Conservation (phyloP, 2,888 invertebrate species). For the Drosophila ustulata region DNA sequence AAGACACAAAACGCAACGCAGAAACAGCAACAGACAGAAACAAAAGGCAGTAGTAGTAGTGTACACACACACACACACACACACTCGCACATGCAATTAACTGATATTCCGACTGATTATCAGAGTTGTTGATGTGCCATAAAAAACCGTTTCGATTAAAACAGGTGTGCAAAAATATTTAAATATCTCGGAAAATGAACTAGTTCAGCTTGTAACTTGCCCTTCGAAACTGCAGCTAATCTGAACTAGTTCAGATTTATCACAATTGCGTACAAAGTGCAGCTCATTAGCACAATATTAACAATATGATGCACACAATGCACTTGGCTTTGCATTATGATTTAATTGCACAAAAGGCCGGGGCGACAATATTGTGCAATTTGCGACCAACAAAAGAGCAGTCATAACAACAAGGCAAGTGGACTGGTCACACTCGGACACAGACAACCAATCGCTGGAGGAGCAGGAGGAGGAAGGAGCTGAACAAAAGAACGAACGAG, state of each 20-base stretch:
- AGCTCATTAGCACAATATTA: conserved; percentile 10
- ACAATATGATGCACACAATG: conserved; percentile 4
- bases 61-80: conserved; percentile 8
- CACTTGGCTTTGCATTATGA: conserved; percentile 42
- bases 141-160: conserved; percentile 40
- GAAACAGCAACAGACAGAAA: conserved; percentile 29
- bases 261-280: background rate
- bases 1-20: conserved; percentile 21
- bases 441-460: conserved; percentile 17
- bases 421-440: conserved; percentile 43
- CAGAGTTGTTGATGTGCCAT: conserved; percentile 47
- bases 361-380: conserved; percentile 64
- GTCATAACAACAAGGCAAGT: conserved; percentile 72
- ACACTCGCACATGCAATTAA: background rate
- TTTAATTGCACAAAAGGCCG: conserved; percentile 61
- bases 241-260: background rate
- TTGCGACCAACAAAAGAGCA: conserved; percentile 61
- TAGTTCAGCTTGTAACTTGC: background rate
- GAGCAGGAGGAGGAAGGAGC: background rate
- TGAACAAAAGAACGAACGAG: conserved; percentile 20
- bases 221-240: background rate
- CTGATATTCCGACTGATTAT: conserved; percentile 42
- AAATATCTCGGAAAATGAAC: background rate
- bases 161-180: conserved; percentile 41
- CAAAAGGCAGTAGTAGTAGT: conserved; percentile 33